Evolutionary conservation across 2,888 invertebrate species (phyloP), one percentile per base, ranked within the genome.

Genomic region (Heliconius sara): DNA sequence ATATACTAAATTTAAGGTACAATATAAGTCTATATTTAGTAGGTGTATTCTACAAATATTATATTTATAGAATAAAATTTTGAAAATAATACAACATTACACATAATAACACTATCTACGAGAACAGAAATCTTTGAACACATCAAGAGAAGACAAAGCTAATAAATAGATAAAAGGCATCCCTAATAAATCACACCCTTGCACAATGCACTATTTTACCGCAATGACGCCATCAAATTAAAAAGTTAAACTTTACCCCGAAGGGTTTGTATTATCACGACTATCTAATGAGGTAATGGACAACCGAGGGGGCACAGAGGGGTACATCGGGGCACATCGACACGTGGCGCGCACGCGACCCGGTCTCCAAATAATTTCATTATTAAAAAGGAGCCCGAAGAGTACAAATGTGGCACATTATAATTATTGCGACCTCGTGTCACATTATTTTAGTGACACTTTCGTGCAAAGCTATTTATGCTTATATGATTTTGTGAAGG

Each of bases 341-440:
- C 89, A 86, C 87, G 89, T 86, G 89, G 79, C 83, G 81, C 79
- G 83, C 93, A 92, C 93, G 92, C 93, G 92, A 84, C 87, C 88
- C 86, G 85, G 84, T 86, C 86, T 86, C 85, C 86, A 88, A 88
- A 93, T 94, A 92, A 93, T 93, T 93, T 92, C 91, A 94, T 94
- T 94, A 93, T 93, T 90, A 91, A 93, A 93, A 92, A 88, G 88
- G 87, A 93, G 92, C 91, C 92, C 92, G 93, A 93, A 88, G 91
- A 91, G 92, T 80, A 79, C 93, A 93, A 94, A 93, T 92, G 88
- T 87, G 91, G 87, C 92, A 91, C 92, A 92, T 93, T 84, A 88
- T 89, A 87, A 86, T 87, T 83, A 86, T 87, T 83, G 85, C 86
- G 87, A 88, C 89, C 91, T 88, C 86, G 80, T 86, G 84, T 86